These are phyloP conservation scores for Physella acuta DNA, from an alignment of 1,140 invertebrate genomes.

Conservation along the genomic window DNA sequence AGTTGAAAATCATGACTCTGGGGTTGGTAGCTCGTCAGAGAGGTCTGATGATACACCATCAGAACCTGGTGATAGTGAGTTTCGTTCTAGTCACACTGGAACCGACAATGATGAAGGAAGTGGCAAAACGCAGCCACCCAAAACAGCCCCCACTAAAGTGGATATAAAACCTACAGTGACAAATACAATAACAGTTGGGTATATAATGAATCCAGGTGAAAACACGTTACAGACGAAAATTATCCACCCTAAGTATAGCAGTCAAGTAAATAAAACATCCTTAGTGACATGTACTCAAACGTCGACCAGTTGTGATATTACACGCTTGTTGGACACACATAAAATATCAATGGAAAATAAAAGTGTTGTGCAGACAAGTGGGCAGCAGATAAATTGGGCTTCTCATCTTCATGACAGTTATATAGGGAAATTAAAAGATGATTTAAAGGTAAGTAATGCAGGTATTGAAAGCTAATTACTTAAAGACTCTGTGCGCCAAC, in stretches of 20 bases:
- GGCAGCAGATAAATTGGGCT: neutral
- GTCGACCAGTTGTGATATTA: conserved; percentile 11
- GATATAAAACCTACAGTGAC: neutral
- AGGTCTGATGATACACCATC: conserved; percentile 53
- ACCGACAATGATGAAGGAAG: conserved; percentile 11
- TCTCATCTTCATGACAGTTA: too few relatives aligned
- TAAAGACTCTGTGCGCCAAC: too few relatives aligned
- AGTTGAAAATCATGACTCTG: conserved; percentile 50
- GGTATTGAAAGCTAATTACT: too few relatives aligned
- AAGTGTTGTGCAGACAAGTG: neutral
- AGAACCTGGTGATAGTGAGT: conserved; percentile 50
- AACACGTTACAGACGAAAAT: neutral
- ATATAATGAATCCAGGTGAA: conserved; percentile 18
- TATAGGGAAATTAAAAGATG: too few relatives aligned
- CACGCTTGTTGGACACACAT: conserved; percentile 7
- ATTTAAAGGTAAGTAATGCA: too few relatives aligned
- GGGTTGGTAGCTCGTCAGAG: conserved; percentile 52
- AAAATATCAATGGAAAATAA: conserved; percentile 13
- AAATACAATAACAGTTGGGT: conserved; percentile 22
- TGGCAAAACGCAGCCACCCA: neutral
- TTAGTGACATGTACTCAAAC: neutral
- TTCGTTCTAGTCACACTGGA: conserved; percentile 8
- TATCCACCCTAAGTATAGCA: neutral
- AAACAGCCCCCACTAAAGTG: conserved; percentile 3
- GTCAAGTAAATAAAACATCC: neutral